Evolutionary conservation across 2,113 vertebrate species (phyloP).

Genomic region (Myotis lucifugus): DNA sequence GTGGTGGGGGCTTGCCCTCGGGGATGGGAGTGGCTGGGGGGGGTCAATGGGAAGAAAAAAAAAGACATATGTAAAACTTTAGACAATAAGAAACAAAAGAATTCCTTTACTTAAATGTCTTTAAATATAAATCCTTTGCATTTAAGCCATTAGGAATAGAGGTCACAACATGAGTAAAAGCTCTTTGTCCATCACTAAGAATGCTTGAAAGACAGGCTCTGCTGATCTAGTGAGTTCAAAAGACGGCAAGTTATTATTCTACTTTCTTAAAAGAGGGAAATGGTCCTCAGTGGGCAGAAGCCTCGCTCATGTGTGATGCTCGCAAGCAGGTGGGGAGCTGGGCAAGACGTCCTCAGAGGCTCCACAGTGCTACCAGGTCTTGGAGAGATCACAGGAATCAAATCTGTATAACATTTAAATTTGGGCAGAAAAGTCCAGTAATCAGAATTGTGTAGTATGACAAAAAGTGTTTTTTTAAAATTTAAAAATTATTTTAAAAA

Average conservation of each 20-base stretch:
- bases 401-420: not conserved
- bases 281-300: not conserved
- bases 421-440: not conserved
- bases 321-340: not conserved
- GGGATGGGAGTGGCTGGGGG: no score
- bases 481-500: not conserved
- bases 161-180: not conserved
- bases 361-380: not conserved
- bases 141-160: not conserved
- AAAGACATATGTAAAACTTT: no score
- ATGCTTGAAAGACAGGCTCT: not conserved
- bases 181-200: not conserved
- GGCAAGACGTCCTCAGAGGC: not conserved
- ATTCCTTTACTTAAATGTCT: constrained; percentile 8
- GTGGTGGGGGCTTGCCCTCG: no score
- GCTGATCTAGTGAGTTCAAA: not conserved
- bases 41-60: no score
- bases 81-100: not conserved
- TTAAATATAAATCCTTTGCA: not conserved
- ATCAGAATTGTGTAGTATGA: not conserved
- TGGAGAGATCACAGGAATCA: not conserved
- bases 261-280: not conserved
- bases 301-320: not conserved
- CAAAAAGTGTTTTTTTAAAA: not conserved
- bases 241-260: not conserved